Evolutionary conservation across 2,113 vertebrate species (phyloP).

Genomic region (Poeciliopsis occidentalis): DNA sequence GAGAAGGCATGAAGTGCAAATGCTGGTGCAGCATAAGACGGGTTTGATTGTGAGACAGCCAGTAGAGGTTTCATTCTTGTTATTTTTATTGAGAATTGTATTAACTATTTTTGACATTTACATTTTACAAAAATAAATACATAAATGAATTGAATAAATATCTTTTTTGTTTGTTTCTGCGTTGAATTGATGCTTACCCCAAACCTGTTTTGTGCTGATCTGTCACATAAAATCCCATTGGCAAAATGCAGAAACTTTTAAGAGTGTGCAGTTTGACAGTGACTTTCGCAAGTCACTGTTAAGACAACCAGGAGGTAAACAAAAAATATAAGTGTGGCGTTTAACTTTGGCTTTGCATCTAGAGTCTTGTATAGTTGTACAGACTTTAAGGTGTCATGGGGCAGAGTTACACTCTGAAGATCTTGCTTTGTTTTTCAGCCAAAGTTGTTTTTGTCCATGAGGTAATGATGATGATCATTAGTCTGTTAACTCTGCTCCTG

Average conservation of each 20-base stretch:
- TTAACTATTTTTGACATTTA: no score
- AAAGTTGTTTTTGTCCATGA: slow-evolving; percentile 14
- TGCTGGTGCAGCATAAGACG: no score
- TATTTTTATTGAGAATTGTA: no score
- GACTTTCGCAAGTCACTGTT: not conserved
- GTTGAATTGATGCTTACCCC: no score
- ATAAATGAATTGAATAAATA: no score
- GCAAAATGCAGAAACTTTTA: not conserved
- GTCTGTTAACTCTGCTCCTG: slow-evolving; percentile 13
- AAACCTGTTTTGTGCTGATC: not conserved
- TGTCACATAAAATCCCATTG: not conserved
- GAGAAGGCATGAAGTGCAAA: not conserved
- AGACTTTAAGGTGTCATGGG: not conserved
- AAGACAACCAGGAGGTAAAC: not conserved
- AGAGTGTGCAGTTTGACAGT: not conserved
- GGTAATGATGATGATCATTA: slow-evolving; percentile 17
- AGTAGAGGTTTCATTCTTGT: no score
- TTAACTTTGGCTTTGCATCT: not conserved
- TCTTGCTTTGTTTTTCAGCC: slow-evolving; percentile 32
- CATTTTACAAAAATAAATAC: no score
- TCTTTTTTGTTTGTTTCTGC: no score
- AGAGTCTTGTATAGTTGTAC: not conserved
- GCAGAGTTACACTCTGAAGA: not conserved
- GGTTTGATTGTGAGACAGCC: no score
- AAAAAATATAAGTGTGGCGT: not conserved